These are phyloP conservation scores for Podarcis raffonei DNA, from an alignment of 2,113 vertebrate species.

Conservation along the genomic window DNA sequence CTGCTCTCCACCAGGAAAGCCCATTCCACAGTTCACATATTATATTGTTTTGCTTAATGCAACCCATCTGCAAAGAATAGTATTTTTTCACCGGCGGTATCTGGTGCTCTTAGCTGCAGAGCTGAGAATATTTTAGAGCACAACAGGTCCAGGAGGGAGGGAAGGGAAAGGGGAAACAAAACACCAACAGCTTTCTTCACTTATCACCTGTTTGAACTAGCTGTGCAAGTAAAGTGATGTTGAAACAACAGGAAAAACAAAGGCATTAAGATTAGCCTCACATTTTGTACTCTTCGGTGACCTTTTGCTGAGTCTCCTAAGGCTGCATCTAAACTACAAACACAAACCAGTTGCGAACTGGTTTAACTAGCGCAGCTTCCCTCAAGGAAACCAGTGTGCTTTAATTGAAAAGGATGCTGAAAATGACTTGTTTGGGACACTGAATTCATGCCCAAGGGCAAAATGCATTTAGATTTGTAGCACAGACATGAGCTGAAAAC, in stretches of 20 bases:
- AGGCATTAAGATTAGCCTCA: neutral
- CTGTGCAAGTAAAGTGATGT: neutral
- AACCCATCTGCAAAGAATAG: neutral
- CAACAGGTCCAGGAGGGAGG: neutral
- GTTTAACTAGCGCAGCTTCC: neutral
- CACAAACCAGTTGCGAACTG: neutral
- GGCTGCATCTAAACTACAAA: neutral
- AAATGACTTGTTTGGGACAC: neutral
- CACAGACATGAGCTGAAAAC: neutral
- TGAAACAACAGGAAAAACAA: conserved; percentile 30
- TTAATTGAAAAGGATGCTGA: neutral
- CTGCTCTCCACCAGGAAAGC: neutral
- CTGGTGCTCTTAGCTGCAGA: neutral
- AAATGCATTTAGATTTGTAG: neutral
- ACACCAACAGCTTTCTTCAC: neutral
- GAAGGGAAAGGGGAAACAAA: neutral
- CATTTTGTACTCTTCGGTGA: conserved; percentile 15
- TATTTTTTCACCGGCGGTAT: neutral
- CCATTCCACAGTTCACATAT: neutral
- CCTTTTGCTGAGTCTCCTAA: conserved; percentile 12
- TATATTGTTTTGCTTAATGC: neutral
- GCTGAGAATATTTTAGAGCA: neutral
- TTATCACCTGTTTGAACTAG: conserved; percentile 10
- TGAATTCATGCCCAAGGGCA: neutral
- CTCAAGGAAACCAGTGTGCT: neutral